Base-by-base conservation (phyloP, 2,113 vertebrate species). In the Proteles cristata region DNA sequence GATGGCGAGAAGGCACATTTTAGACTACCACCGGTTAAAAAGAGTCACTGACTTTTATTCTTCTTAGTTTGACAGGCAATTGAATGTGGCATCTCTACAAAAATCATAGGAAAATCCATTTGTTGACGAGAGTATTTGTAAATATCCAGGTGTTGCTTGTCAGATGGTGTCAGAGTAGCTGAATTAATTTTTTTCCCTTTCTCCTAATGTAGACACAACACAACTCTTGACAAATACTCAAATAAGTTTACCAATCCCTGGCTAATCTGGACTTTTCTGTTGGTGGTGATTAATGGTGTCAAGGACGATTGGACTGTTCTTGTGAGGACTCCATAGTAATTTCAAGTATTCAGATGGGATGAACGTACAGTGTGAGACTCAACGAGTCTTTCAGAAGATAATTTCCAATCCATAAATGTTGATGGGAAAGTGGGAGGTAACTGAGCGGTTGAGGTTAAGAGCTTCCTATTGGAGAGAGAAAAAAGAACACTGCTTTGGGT, bases 121-220 rank as follows among this genome's bases (percentile, higher is more conserved):
- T 80, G n/a, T 68, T 65, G 69, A n/a, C 82, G 73, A 66, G 55
- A 11, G 82, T 45, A 28, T 81, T 96, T 85, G 79, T 93, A 77
- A 90, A 80, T 61, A 68, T 26, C 50, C 43, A 76, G n/a, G 43
- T 31, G 53, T 63, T 80, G 11, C 50, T 82, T 86, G 39, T 76
- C 87, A 91, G 74, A 43, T 5, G 63, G 19, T 76, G 68, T 48
- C n/a, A 35, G 65, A 43, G 48, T 55, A n/a, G 23, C n/a, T 93
- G 35, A 88, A 58, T 81, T 68, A 35, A 7, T 48, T 50, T 79
- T 55, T 96, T 68, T 19, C 33, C 81, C 55, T 43, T 73, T 93
- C 23, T 28, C 39, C 65, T 35, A 80, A 93, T 23, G 5, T n/a
- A 95, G 90, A 76, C 11, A 77, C 12, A 7, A 33, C 1, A 16